Conservation (phyloP, 2,113 vertebrate species). For the Poeciliopsis retropinna region DNA sequence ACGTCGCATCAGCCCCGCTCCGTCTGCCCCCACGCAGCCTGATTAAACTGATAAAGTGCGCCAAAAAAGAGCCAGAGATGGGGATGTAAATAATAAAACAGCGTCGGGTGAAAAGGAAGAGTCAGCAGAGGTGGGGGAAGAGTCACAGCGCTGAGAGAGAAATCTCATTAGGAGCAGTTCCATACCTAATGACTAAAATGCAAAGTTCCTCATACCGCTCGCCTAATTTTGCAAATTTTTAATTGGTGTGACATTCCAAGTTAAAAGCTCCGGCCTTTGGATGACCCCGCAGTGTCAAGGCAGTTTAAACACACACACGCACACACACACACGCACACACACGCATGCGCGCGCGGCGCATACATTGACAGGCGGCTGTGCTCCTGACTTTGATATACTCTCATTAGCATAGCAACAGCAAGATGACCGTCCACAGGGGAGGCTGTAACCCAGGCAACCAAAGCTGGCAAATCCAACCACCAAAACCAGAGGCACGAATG, state of each 20-base stretch:
- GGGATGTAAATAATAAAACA: constrained; percentile 60
- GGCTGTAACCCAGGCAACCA: constrained; percentile 72
- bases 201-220: constrained; percentile 37
- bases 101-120: constrained; percentile 30
- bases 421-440: constrained; percentile 69
- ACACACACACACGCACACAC: constrained; percentile 4
- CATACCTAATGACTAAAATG: constrained; percentile 57
- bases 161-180: constrained; percentile 51
- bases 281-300: constrained; percentile 37
- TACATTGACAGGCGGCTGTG: constrained; percentile 9
- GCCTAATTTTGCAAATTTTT: constrained; percentile 59
- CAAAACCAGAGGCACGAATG: constrained; percentile 43
- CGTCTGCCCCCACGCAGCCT: constrained; percentile 22
- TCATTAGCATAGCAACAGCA: constrained; percentile 74
- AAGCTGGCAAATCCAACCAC: constrained; percentile 50
- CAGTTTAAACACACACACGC: constrained; percentile 20
- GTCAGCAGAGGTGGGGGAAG: constrained; percentile 8
- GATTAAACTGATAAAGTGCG: constrained; percentile 71
- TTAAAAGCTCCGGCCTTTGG: constrained; percentile 41
- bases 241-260: constrained; percentile 65
- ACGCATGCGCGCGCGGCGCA: neutral
- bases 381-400: constrained; percentile 58
- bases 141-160: constrained; percentile 8
- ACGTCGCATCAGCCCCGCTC: neutral
- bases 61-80: constrained; percentile 40